phyloP scores from a whole-genome alignment of 2,113 vertebrate genomes.

The Ceuthmochares aereus region DNA sequence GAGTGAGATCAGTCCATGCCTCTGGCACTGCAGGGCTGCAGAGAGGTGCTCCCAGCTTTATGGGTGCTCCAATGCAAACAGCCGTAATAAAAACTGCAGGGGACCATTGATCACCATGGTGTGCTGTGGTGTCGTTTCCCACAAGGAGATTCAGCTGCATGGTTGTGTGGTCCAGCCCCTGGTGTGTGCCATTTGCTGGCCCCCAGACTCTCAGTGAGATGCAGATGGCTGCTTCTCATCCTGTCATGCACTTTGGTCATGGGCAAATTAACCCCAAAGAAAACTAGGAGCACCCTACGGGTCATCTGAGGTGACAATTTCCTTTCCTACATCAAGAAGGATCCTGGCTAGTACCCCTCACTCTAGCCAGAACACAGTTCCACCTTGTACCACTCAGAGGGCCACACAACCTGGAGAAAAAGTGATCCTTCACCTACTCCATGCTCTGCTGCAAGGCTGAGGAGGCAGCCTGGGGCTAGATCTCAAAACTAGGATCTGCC shows the following conservation, averaged over 20 bases:
- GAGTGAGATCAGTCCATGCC: neutral
- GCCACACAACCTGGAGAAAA: neutral
- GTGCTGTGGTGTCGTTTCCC: neutral
- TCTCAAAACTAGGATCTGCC: neutral
- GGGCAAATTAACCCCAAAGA: neutral
- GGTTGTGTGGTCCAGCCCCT: neutral
- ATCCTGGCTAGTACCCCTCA: neutral
- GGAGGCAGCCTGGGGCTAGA: neutral
- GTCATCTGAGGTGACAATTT: neutral
- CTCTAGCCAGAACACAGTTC: neutral
- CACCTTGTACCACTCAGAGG: neutral
- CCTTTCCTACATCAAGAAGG: neutral
- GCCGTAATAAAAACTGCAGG: neutral
- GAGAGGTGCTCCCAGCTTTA: too few relatives aligned
- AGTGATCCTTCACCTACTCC: neutral
- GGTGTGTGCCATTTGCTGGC: rapidly evolving
- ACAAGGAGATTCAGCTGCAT: neutral
- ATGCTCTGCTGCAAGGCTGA: neutral
- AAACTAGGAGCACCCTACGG: neutral
- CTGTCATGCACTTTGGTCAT: neutral
- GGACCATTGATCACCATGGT: rapidly evolving
- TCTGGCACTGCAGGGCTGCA: neutral
- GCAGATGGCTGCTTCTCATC: neutral
- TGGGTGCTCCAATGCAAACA: rapidly evolving
- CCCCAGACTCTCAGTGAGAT: neutral